These are phyloP conservation scores for Drosophila ogumai DNA, from an alignment of 1,140 invertebrate genomes.

Conservation along the genomic window DNA sequence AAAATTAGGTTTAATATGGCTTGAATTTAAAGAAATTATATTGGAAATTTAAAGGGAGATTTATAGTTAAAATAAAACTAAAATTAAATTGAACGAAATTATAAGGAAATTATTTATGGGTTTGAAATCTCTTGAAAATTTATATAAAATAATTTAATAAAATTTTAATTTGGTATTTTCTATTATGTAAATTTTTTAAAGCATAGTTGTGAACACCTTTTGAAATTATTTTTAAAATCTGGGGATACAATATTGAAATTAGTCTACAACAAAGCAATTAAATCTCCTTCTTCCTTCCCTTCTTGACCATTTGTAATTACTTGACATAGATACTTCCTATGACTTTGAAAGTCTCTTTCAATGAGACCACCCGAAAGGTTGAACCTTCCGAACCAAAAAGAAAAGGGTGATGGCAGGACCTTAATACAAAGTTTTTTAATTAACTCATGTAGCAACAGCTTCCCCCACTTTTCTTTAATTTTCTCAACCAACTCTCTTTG, in stretches of 20 bases:
- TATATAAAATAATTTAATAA: neutral
- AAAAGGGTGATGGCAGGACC: conserved; percentile 29
- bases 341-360: conserved; percentile 7
- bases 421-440: conserved; percentile 73
- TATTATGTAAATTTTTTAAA: neutral
- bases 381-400: neutral
- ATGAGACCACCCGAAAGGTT: neutral
- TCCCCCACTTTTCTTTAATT: conserved; percentile 4
- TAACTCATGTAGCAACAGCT: conserved; percentile 61
- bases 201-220: neutral
- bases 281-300: neutral
- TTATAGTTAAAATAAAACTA: neutral
- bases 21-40: neutral
- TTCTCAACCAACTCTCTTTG: conserved; percentile 14
- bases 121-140: no score
- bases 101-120: no score
- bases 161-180: neutral
- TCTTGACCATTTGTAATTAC: conserved; percentile 1
- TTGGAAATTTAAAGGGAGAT: neutral
- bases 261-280: neutral
- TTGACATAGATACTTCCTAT: conserved; percentile 17
- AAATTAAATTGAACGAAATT: no score
- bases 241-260: neutral
- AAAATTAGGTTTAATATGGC: neutral
- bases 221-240: neutral